Conservation (phyloP, 35 echinoderm and acorn worm species). For the Heliocidaris erythrogramma region DNA sequence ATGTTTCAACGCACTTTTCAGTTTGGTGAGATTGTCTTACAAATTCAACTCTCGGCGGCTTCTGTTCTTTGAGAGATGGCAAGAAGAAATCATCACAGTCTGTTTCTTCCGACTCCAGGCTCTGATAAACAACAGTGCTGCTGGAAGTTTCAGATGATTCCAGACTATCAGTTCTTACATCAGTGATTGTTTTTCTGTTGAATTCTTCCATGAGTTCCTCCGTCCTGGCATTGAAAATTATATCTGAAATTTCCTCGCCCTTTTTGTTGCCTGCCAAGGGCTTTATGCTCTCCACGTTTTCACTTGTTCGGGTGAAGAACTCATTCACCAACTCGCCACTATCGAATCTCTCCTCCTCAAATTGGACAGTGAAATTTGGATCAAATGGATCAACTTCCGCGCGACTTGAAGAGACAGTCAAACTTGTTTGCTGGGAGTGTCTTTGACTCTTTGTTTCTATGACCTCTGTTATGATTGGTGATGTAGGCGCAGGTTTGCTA, state of each 20-base stretch:
- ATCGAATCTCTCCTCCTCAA: constrained; percentile 38
- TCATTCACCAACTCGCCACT: constrained; percentile 9
- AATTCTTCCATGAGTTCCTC: too few relatives aligned
- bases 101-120: not conserved
- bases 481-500: not conserved
- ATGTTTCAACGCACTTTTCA: not conserved
- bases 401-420: not conserved
- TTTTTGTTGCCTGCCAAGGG: not conserved
- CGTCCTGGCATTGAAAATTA: too few relatives aligned
- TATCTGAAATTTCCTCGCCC: not conserved
- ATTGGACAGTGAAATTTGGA: not conserved
- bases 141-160: not conserved
- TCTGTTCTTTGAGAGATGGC: not conserved
- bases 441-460: not conserved
- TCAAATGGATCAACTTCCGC: not conserved
- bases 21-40: not conserved
- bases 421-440: not conserved
- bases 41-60: not conserved
- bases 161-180: not conserved
- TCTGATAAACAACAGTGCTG: not conserved
- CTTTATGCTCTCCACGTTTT: not conserved
- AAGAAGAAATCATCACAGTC: not conserved
- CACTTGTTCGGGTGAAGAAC: not conserved
- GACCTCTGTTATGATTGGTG: not conserved
- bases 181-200: not conserved